Conservation (phyloP, 2,797 vertebrate genomes). For the Sebastes vulpes region DNA sequence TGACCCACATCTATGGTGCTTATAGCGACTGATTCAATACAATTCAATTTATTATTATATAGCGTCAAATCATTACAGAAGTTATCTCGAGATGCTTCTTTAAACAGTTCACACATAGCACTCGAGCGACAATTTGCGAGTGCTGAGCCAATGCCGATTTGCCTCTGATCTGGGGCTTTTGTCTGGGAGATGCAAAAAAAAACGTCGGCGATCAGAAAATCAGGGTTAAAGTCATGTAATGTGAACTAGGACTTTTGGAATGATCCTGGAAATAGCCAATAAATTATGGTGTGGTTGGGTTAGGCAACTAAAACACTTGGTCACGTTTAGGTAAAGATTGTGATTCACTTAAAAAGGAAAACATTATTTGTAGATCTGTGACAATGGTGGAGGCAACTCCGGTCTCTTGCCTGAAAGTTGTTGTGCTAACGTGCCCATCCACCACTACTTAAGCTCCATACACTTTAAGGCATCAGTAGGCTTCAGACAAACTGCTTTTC, state of each 20-base stretch:
- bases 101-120: no score
- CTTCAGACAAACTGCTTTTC: background rate
- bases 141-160: no score
- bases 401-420: background rate
- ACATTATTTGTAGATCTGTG: background rate
- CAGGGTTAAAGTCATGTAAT: fast-evolving
- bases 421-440: background rate
- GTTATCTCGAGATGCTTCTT: no score
- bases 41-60: fast-evolving
- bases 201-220: fast-evolving
- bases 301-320: background rate
- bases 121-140: no score
- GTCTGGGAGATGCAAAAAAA: no score
- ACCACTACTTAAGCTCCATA: background rate
- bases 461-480: background rate
- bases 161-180: no score
- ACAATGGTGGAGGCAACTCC: background rate
- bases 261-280: no score
- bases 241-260: fast-evolving
- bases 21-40: no score
- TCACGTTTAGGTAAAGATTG: background rate
- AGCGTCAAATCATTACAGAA: fast-evolving
- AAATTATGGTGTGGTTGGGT: no score
- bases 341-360: background rate
- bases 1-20: no score